These are phyloP conservation scores for Melanotaenia duboulayi DNA, from an alignment of 2,113 vertebrate species.

Conservation along the genomic window DNA sequence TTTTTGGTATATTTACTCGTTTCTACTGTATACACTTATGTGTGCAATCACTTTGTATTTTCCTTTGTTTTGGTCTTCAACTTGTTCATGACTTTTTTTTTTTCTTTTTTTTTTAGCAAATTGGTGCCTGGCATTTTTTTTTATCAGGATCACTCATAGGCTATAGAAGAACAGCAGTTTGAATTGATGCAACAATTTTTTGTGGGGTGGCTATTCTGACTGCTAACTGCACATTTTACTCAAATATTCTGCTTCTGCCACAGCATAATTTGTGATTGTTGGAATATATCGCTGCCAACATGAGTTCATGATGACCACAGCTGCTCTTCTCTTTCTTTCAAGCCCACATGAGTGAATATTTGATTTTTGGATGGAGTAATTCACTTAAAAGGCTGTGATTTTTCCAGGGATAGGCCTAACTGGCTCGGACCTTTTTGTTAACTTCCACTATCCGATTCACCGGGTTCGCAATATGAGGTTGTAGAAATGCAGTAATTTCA, in stretches of 20 bases:
- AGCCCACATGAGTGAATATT: neutral
- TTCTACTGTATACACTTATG: slow-evolving; percentile 84
- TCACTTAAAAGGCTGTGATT: slow-evolving; percentile 37
- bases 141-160: slow-evolving; percentile 6
- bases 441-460: slow-evolving; percentile 20
- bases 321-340: slow-evolving; percentile 23
- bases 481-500: slow-evolving; percentile 28
- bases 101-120: neutral
- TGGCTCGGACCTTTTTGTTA: slow-evolving; percentile 40
- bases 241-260: slow-evolving; percentile 11
- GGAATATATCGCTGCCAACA: slow-evolving; percentile 4
- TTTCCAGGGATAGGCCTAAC: slow-evolving; percentile 47
- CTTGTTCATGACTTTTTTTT: slow-evolving; percentile 44
- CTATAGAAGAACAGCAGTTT: slow-evolving; percentile 5
- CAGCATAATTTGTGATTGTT: neutral
- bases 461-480: slow-evolving; percentile 28
- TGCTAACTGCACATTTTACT: neutral
- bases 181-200: neutral
- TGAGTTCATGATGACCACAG: slow-evolving; percentile 9
- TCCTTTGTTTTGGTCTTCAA: slow-evolving; percentile 48
- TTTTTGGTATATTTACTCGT: slow-evolving; percentile 79
- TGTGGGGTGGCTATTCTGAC: slow-evolving; percentile 2
- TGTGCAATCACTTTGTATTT: slow-evolving; percentile 78
- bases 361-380: slow-evolving; percentile 38
- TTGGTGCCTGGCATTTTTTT: slow-evolving; percentile 23